A percentile compares a stretch with the other conserved stretches of the same genome.
These are phyloP conservation scores for Kryphioiulus occultus DNA, from an alignment of 2,888 invertebrate genomes.

Conservation along the genomic window DNA sequence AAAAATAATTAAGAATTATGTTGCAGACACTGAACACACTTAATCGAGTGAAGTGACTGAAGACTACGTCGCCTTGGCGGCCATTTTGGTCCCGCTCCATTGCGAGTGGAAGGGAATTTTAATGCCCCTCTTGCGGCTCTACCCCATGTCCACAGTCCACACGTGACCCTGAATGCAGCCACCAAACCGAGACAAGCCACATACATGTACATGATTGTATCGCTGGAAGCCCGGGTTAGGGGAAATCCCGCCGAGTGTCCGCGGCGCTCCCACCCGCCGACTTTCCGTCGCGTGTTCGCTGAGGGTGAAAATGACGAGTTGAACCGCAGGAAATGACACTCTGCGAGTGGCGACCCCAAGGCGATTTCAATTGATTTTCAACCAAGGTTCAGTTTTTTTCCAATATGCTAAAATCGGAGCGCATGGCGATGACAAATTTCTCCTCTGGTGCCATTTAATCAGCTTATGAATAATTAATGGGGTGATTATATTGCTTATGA, in stretches of 20 bases:
- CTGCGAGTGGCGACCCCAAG: neutral
- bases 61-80: too few species aligned
- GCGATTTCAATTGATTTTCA: too few species aligned
- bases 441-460: neutral
- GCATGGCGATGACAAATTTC: neutral
- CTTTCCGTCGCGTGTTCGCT: neutral
- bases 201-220: too few species aligned
- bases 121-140: neutral
- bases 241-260: neutral
- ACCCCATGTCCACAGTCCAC: too few species aligned
- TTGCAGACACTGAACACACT: too few species aligned
- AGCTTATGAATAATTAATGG: neutral
- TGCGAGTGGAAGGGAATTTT: neutral
- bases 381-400: too few species aligned
- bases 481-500: slow-evolving; percentile 4
- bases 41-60: too few species aligned
- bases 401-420: too few species aligned
- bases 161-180: slow-evolving; percentile 29
- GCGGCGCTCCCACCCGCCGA: too few species aligned
- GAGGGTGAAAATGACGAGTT: slow-evolving; percentile 7
- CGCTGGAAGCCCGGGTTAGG: neutral
- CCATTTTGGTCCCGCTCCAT: neutral
- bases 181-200: slow-evolving; percentile 46
- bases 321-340: neutral
- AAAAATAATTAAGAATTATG: too few species aligned